phyloP scores from a whole-genome alignment of 2,113 vertebrate species.

The Zonotrichia leucophrys region DNA sequence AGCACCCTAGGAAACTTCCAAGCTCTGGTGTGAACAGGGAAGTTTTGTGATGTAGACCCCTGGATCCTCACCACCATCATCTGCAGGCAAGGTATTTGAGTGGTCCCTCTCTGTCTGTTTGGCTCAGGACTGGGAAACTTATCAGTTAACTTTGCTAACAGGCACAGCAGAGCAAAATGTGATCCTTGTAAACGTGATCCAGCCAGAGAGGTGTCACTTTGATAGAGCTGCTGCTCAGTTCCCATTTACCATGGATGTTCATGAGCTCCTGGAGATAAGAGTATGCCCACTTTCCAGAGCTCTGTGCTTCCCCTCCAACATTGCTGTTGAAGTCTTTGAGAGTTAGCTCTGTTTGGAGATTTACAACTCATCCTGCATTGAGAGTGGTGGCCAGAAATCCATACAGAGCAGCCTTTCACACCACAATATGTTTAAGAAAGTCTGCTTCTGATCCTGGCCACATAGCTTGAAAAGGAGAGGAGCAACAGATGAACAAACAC shows the following conservation, averaged over 20 bases:
- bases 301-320: not conserved
- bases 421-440: constrained; percentile 25
- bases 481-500: constrained; percentile 24
- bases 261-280: not conserved
- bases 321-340: not conserved
- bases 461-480: constrained; percentile 43
- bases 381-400: constrained; percentile 10
- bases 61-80: not conserved
- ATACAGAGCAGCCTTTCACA: constrained; percentile 22
- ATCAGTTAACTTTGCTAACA: not conserved
- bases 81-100: not conserved
- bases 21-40: not conserved
- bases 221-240: not conserved
- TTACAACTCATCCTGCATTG: not conserved
- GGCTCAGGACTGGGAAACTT: not conserved
- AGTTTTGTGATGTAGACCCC: not conserved
- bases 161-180: not conserved
- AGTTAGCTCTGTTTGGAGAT: not conserved
- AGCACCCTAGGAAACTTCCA: constrained; percentile 5
- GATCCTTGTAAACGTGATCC: not conserved
- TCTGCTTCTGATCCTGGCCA: constrained; percentile 6
- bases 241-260: not conserved
- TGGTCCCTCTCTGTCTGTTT: not conserved
- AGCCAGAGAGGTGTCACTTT: not conserved
- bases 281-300: not conserved